These are phyloP conservation scores for Archocentrus centrarchus DNA, from an alignment of 2,113 vertebrate genomes.

Conservation along the genomic window DNA sequence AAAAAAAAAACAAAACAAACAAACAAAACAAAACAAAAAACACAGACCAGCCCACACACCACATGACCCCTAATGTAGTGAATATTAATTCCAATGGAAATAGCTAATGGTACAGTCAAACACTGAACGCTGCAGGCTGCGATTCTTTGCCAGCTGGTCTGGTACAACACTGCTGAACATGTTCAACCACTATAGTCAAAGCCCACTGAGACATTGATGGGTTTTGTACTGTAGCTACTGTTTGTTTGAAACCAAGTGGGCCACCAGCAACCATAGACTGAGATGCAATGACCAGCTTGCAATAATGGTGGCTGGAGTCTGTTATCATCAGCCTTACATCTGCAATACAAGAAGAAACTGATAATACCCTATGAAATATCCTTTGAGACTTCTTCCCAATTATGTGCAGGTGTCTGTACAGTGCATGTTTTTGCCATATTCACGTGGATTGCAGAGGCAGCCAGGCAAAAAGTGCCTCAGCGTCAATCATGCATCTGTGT, in stretches of 20 bases:
- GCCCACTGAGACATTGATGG: background rate
- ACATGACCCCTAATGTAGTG: too few species aligned
- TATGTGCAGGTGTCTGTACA: slow-evolving; percentile 29
- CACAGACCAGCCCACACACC: too few species aligned
- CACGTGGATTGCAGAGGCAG: slow-evolving; percentile 26
- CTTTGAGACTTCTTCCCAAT: slow-evolving; percentile 14
- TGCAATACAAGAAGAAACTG: background rate
- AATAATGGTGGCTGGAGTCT: background rate
- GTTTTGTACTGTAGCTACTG: background rate
- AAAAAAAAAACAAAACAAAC: too few species aligned
- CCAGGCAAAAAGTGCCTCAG: slow-evolving; percentile 9
- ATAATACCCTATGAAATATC: slow-evolving; percentile 27
- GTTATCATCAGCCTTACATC: background rate
- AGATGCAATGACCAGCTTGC: background rate
- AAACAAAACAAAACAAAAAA: too few species aligned
- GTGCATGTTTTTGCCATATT: slow-evolving; percentile 26
- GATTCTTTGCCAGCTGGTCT: background rate
- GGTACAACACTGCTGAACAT: background rate
- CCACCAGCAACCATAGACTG: background rate
- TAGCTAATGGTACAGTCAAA: background rate
- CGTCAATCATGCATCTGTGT: slow-evolving; percentile 57
- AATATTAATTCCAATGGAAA: too few species aligned
- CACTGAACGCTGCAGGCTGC: background rate
- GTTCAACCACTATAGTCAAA: background rate
- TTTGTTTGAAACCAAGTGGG: background rate